Percentiles rank a stretch among this genome's conserved stretches.
phyloP scores from a whole-genome alignment of 2,888 invertebrate genomes.

The Aquatica leii region DNA sequence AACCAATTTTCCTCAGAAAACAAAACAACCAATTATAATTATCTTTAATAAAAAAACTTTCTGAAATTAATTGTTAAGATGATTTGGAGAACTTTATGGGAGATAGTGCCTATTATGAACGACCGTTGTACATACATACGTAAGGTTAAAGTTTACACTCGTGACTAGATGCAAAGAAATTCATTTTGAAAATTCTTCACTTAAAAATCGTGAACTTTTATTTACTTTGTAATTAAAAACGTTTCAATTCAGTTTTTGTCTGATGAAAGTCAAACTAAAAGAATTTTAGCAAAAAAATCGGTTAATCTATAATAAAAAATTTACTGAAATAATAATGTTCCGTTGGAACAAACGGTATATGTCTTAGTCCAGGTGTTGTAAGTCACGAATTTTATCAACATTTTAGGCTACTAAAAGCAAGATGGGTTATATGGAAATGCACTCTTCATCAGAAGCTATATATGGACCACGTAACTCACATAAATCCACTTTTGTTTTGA shows the following conservation, averaged over 20 bases:
- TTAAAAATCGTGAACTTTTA: constrained; percentile 12
- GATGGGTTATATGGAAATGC: constrained; percentile 16
- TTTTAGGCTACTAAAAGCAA: constrained; percentile 3
- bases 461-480: constrained; percentile 3
- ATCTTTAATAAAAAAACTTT: not conserved
- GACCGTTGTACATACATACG: constrained; percentile 14
- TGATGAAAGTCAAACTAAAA: too few species aligned
- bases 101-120: not conserved
- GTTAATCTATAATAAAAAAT: too few species aligned
- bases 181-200: constrained; percentile 6
- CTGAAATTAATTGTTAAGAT: not conserved
- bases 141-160: constrained; percentile 26
- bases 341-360: constrained; percentile 25
- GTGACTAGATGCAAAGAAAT: constrained; percentile 16
- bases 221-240: not conserved
- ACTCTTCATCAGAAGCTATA: constrained; percentile 12
- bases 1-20: too few species aligned
- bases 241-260: too few species aligned
- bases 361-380: constrained; percentile 19
- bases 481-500: not conserved
- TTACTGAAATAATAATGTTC: constrained; percentile 19
- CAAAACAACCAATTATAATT: not conserved
- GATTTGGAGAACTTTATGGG: not conserved
- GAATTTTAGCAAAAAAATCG: too few species aligned
- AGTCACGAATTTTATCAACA: constrained; percentile 22